These are phyloP conservation scores for Hucho hucho DNA, from an alignment of 2,113 vertebrate species.

Conservation along the genomic window DNA sequence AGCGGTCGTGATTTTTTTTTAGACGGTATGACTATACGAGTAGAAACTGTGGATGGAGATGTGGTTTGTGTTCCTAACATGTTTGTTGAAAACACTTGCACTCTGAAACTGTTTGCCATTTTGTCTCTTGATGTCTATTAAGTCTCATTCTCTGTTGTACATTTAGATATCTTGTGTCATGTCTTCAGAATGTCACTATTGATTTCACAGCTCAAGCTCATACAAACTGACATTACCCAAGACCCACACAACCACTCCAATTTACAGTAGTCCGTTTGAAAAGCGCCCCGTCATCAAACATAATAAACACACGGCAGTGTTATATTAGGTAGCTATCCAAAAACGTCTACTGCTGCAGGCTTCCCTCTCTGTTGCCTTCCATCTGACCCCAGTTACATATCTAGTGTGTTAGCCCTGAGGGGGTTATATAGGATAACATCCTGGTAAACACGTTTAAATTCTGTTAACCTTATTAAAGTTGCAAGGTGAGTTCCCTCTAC, in stretches of 20 bases:
- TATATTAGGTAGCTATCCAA: neutral
- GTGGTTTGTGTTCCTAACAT: neutral
- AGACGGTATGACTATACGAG: no score
- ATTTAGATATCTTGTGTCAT: neutral
- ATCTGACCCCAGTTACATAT: conserved; percentile 12
- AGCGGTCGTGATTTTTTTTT: no score
- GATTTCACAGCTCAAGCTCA: neutral
- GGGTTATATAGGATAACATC: neutral
- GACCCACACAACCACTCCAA: neutral
- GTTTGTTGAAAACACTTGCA: neutral
- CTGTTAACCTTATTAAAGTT: conserved; percentile 5
- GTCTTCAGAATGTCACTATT: neutral
- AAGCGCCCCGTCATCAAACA: neutral
- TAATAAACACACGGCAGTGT: neutral
- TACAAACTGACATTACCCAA: neutral
- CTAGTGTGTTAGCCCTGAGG: neutral
- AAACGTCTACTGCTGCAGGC: neutral
- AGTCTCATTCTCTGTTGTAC: neutral
- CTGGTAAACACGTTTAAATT: conserved; percentile 1
- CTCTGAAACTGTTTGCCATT: neutral
- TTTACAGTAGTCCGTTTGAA: neutral
- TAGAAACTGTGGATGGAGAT: no score
- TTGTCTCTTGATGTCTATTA: no score
- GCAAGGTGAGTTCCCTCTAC: neutral
- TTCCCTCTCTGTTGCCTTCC: neutral